Conservation (phyloP, 2,888 invertebrate species). For the Drosophila fulvimacula region DNA sequence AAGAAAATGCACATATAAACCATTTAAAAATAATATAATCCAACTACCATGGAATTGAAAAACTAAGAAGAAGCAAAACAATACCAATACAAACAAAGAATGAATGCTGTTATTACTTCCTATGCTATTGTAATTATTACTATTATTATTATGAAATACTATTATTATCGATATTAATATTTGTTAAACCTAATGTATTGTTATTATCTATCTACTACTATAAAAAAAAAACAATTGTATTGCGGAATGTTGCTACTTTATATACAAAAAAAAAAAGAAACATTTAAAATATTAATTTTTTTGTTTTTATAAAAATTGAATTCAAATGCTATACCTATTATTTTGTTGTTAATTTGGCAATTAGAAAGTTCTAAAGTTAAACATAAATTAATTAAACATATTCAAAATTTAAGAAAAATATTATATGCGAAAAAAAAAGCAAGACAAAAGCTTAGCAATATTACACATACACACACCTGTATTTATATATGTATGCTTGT, state of each 20-base stretch:
- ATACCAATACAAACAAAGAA: conserved; percentile 48
- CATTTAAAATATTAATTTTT: conserved; percentile 8
- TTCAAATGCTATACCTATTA: conserved; percentile 1
- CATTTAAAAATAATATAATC: conserved; percentile 26
- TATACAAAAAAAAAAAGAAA: conserved; percentile 22
- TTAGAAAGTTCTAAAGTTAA: conserved; percentile 42
- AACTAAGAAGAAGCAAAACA: conserved; percentile 14
- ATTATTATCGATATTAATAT: conserved; percentile 75
- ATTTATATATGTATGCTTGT: conserved; percentile 50
- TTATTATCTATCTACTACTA: conserved; percentile 64
- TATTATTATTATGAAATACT: conserved; percentile 58
- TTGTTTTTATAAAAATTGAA: conserved; percentile 10
- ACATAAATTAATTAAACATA: conserved; percentile 35
- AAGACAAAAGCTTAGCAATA: conserved; percentile 38
- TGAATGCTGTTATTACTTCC: conserved; percentile 58
- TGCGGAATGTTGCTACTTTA: conserved; percentile 47
- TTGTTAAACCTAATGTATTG: conserved; percentile 78
- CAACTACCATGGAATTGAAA: conserved; percentile 59
- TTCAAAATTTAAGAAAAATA: conserved; percentile 41
- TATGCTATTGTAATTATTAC: conserved; percentile 54
- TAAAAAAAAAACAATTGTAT: conserved; percentile 47
- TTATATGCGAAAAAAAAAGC: conserved; percentile 20
- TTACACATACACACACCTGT: conserved; percentile 34
- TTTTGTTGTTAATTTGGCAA: conserved; percentile 26
- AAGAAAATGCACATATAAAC: conserved; percentile 24